Base-by-base conservation (phyloP, 2,888 invertebrate species). In the Crioceris asparagi region DNA sequence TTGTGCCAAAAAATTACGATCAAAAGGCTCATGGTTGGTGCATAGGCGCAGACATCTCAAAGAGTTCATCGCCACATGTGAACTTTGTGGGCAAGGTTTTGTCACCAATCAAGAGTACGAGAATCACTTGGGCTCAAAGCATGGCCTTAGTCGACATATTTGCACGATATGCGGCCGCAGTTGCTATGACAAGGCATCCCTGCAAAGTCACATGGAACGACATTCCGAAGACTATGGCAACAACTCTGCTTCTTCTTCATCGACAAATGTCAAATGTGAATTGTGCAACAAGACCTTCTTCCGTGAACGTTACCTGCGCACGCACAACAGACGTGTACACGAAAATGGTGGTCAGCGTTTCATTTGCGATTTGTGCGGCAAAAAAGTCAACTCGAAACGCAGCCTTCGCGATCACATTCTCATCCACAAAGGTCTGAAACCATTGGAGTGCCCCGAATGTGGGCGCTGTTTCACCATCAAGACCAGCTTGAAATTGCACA, bases 41-140 rank as follows among this genome's bases (percentile, higher is more conserved):
- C 73, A 73, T 45, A 66, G 68, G 62, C 54, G 66, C 2, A 66
- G 67, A 31, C 73, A 73, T 40, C 66, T 68, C 16, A 71, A 70
- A 0, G 68, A 70, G 16, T 70, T 67, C 43, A 68, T 68, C 2
- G 69, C 68, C 23, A 57, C 69, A 1, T 75, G 75, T 37, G 49
- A 54, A 32, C 25, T 49, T 4, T 59, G 59, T 39, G 45, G 42
- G 4, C 47, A 49, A 31, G 50, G 54, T 3, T 59, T 58, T 40
- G 53, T 56, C 5, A 54, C 53, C 3, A 52, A 50, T 31, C 53
- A 56, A n/a, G 52, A 56, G 30, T 59, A 54, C 35, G 49, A 49
- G 26, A 52, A 53, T 18, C 55, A 55, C 35, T 41, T 51, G 29
- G 47, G 51, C 14, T 45, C 49, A 5, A 53, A 51, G 29, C 55